Percentiles rank a stretch among this genome's conserved stretches.
Evolutionary conservation across 1,140 invertebrate genomes (phyloP).

Genomic region (Chymomyza costata): DNA sequence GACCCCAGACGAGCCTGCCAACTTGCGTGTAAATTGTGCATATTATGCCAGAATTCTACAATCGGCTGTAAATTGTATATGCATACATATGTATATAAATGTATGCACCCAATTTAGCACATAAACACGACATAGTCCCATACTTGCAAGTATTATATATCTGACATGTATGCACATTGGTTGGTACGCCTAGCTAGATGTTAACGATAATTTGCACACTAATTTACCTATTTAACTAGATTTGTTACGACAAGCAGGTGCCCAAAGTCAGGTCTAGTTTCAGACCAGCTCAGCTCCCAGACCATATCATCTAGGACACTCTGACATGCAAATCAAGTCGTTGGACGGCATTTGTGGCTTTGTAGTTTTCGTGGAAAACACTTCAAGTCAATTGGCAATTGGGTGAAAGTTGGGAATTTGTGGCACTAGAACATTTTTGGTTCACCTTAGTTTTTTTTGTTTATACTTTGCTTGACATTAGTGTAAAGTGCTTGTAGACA

Average conservation of each 20-base stretch:
- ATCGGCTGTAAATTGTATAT: no score
- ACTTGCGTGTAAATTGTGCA: constrained; percentile 24
- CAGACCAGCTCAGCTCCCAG: no score
- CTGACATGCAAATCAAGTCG: constrained; percentile 51
- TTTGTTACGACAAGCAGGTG: constrained; percentile 24
- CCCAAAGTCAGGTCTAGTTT: no score
- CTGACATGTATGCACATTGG: constrained; percentile 22
- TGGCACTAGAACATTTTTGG: constrained; percentile 33
- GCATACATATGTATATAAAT: neutral
- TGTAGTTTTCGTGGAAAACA: constrained; percentile 54
- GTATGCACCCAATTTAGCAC: no score
- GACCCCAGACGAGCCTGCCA: no score
- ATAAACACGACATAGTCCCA: no score
- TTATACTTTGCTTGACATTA: constrained; percentile 30
- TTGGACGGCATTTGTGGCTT: no score
- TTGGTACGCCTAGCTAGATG: constrained; percentile 15
- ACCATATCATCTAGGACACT: no score
- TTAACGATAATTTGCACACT: constrained; percentile 56
- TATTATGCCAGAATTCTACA: constrained; percentile 25
- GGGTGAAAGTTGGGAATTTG: constrained; percentile 35
- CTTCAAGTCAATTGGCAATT: constrained; percentile 51
- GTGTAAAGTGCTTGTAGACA: constrained; percentile 45
- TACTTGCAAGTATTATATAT: constrained; percentile 10
- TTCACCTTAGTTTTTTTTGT: no score
- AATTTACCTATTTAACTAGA: constrained; percentile 69